Evolutionary conservation across 2,888 invertebrate species (phyloP).

Genomic region (Heliconius ethilla): DNA sequence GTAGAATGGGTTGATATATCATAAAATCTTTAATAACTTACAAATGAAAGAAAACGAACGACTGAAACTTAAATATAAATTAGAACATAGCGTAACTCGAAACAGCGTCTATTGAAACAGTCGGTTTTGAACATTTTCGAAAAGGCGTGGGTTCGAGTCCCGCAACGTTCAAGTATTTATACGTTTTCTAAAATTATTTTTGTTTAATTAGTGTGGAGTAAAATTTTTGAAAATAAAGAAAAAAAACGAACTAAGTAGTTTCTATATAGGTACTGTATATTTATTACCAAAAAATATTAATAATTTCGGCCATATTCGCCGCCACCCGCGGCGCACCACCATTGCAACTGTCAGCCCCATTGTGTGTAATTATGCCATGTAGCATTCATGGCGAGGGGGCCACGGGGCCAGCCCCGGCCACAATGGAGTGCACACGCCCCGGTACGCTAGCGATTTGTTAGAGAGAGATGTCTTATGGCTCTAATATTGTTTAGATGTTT

Average conservation of each 20-base stretch:
- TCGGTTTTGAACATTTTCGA: too few relatives aligned
- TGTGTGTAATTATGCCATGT: slow-evolving; percentile 52
- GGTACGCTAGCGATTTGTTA: slow-evolving; percentile 36
- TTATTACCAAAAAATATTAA: neutral
- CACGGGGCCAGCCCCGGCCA: neutral
- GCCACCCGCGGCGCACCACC: slow-evolving; percentile 41
- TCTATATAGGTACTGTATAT: neutral
- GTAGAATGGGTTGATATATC: too few relatives aligned
- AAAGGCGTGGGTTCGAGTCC: too few relatives aligned
- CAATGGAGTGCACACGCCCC: slow-evolving; percentile 44
- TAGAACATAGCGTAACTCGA: too few relatives aligned
- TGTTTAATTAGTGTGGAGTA: neutral
- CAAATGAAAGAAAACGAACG: too few relatives aligned
- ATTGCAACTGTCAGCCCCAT: slow-evolving; percentile 45
- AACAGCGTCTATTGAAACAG: too few relatives aligned
- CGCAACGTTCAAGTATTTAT: too few relatives aligned
- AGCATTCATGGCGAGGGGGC: slow-evolving; percentile 44
- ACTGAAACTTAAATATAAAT: too few relatives aligned
- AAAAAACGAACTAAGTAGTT: neutral
- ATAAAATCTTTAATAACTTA: too few relatives aligned
- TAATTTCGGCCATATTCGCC: slow-evolving; percentile 43
- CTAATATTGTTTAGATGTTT: neutral
- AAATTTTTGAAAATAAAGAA: neutral
- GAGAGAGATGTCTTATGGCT: slow-evolving; percentile 9
- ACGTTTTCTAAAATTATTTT: neutral